phyloP scores from a whole-genome alignment of 2,888 invertebrate genomes.

The Galeopsomyia nigrocyanea region DNA sequence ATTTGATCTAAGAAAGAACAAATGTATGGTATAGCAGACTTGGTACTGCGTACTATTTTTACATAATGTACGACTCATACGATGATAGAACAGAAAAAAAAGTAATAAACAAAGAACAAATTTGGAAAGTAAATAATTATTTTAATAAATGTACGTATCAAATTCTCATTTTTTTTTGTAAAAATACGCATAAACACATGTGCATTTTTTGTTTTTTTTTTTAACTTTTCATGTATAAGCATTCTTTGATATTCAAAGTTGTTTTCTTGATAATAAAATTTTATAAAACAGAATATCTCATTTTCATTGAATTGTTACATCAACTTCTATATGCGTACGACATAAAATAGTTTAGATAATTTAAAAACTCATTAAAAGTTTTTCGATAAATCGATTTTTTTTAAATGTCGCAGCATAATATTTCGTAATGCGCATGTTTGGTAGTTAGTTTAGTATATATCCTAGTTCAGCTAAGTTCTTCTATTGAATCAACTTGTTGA shows the following conservation, averaged over 20 bases:
- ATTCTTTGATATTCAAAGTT: constrained; percentile 49
- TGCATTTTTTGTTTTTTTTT: constrained; percentile 40
- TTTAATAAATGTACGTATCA: constrained; percentile 29
- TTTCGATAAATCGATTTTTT: no score
- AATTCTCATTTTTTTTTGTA: constrained; percentile 32
- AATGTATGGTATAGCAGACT: constrained; percentile 58
- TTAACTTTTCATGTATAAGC: constrained; percentile 44
- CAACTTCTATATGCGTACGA: no score
- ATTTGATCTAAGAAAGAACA: constrained; percentile 36
- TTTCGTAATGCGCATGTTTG: no score
- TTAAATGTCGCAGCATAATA: no score
- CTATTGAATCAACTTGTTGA: no score
- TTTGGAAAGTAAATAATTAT: constrained; percentile 29
- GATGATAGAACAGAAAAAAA: constrained; percentile 58
- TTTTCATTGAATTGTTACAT: background rate
- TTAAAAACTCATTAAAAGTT: no score
- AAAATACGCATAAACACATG: constrained; percentile 24
- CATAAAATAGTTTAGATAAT: no score
- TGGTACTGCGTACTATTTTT: constrained; percentile 68
- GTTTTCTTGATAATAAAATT: constrained; percentile 46
- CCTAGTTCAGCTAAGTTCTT: no score
- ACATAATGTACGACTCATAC: constrained; percentile 64
- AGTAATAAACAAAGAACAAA: constrained; percentile 55
- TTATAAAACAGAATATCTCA: background rate
- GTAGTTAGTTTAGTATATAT: no score